A percentile compares a stretch with the other conserved stretches of the same genome.
Evolutionary conservation across 1,140 invertebrate species (phyloP).

Genomic region (Tachypleus tridentatus): DNA sequence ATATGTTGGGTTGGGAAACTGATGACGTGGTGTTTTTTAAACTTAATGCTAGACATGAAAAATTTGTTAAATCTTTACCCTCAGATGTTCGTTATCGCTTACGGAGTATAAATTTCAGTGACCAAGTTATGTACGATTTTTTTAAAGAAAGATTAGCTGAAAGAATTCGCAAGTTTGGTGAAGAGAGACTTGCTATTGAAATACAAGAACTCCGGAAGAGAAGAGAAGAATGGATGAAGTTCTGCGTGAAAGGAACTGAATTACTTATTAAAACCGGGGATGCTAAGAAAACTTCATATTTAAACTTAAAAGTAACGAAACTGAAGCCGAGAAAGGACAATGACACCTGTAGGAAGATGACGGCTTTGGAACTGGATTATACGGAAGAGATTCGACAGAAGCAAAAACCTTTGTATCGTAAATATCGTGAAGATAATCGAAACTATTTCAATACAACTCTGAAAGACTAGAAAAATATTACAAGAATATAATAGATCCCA

Average conservation of each 20-base stretch:
- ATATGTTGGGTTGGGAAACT: conserved; percentile 27
- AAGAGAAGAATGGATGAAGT: conserved; percentile 18
- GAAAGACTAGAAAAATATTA: too few species aligned
- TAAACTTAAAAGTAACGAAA: conserved; percentile 9
- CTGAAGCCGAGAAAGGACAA: conserved; percentile 7
- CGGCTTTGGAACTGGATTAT: conserved; percentile 8
- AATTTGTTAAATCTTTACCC: conserved; percentile 14
- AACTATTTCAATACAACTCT: too few species aligned
- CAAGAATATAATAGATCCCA: too few species aligned
- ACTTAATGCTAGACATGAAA: conserved; percentile 18
- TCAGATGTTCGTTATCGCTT: conserved; percentile 13
- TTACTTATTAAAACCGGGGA: neutral
- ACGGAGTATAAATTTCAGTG: conserved; percentile 26
- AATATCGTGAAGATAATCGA: too few species aligned
- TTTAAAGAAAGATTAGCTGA: conserved; percentile 30
- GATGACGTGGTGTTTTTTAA: conserved; percentile 29
- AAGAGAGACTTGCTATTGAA: conserved; percentile 26
- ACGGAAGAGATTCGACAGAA: conserved; percentile 11
- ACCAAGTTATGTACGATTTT: conserved; percentile 29
- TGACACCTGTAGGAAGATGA: conserved; percentile 7
- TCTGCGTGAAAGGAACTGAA: conserved; percentile 18
- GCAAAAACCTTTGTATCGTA: conserved; percentile 1
- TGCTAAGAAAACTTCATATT: conserved; percentile 4
- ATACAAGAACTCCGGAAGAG: conserved; percentile 11
- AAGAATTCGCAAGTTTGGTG: conserved; percentile 27